Evolutionary conservation across 92 coral and sea anemone genomes (phyloP), one percentile per base, ranked within the genome.

Genomic region (Palythoa caribaeorum): DNA sequence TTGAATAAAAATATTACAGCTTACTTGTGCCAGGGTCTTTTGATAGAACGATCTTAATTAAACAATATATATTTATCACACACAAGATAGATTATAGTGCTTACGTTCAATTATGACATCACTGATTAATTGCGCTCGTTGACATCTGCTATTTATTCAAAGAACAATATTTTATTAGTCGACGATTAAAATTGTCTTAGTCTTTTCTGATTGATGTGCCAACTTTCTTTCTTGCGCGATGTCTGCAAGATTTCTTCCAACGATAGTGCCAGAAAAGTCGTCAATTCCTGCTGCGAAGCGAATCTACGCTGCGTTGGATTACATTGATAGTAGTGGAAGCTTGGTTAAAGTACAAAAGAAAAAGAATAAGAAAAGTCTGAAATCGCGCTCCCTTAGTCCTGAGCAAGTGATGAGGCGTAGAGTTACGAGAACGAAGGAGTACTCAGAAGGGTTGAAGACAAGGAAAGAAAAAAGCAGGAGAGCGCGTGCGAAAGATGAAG

Each of bases 231-330:
- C 39, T 36, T 66, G 12, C 70, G 53, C 39, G 78, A 84, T 90
- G 88, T 74, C 78, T 57, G 88, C 88, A 28, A 85, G 88, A 51
- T 75, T 89, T 89, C 84, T 85, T 21, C 98, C 96, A 1, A 75
- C 92, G 1, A 93, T 95, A 19, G 80, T 62, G 72, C 65, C 35
- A 15, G 68, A 83, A 40, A 93, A 87, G 54, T 93, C 92, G 65
- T 95, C 98, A 38, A 47, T 95, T n/a, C 79, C 87, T 38, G 91
- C 96, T 38, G 98, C 98, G 2, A 70, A 87, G 83, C 90, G 90
- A 16, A 90, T 95, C 59, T 95, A 95, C 75, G 92, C 98, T 14
- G 92, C 91, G 48, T 59, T 88, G 80, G 93, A 90, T 50, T 79
- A 88, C 80, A 54, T 93, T 63, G 96, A 87, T 62, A 88, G 68